phyloP scores from a whole-genome alignment of 2,113 vertebrate genomes.

The Archocentrus centrarchus region DNA sequence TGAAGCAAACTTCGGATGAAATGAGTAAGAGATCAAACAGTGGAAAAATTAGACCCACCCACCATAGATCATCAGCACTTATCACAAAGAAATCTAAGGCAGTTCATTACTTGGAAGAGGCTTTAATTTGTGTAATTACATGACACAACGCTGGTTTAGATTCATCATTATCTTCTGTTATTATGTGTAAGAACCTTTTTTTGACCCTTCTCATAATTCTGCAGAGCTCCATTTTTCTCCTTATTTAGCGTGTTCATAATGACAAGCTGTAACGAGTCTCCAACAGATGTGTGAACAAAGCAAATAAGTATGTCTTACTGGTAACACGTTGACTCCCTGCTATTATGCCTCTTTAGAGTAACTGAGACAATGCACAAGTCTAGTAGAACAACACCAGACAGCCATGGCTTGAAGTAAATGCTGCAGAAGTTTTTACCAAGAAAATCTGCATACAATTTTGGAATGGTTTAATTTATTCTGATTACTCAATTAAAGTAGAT shows the following conservation, averaged over 20 bases:
- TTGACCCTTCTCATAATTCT: neutral
- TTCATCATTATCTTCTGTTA: neutral
- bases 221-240: neutral
- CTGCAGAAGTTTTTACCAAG: neutral
- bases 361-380: neutral
- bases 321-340: neutral
- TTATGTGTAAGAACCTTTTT: neutral
- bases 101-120: neutral
- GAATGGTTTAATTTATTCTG: constrained; percentile 1
- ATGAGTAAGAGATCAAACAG: neutral
- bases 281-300: constrained; percentile 15
- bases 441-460: neutral
- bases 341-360: neutral
- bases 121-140: neutral
- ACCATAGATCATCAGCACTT: neutral
- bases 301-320: neutral
- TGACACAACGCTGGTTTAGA: neutral
- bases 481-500: neutral
- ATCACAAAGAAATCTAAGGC: neutral
- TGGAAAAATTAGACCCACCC: neutral
- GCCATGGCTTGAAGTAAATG: neutral
- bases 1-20: neutral
- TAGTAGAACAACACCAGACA: neutral
- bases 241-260: neutral
- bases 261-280: constrained; percentile 12